Evolutionary conservation across 2,888 invertebrate species (phyloP).

Genomic region (Lagria hirta): DNA sequence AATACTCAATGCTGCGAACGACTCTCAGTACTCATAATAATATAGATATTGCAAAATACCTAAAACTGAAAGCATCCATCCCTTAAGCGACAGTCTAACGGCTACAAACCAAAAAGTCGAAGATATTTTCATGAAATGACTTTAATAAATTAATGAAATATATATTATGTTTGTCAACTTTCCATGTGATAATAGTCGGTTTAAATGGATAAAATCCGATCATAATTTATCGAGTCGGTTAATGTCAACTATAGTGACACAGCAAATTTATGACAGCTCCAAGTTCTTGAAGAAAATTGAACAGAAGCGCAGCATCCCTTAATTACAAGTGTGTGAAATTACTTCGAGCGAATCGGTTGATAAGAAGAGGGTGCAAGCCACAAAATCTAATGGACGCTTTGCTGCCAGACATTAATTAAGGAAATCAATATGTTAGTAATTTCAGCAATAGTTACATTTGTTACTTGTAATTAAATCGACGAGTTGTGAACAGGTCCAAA

Average conservation of each 20-base stretch:
- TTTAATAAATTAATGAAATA: slow-evolving; percentile 16
- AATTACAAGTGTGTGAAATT: slow-evolving; percentile 33
- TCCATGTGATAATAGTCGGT: neutral
- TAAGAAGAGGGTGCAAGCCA: slow-evolving; percentile 30
- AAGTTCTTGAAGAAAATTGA: slow-evolving; percentile 10
- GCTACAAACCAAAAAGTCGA: no score
- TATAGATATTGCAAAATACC: no score
- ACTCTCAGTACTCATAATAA: no score
- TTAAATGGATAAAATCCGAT: neutral
- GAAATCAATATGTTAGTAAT: slow-evolving; percentile 31
- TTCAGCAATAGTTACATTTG: slow-evolving; percentile 26
- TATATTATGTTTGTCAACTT: slow-evolving; percentile 5
- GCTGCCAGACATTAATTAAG: slow-evolving; percentile 32
- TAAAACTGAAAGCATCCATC: no score
- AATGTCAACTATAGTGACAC: slow-evolving; percentile 7
- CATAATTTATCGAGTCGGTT: slow-evolving; percentile 4
- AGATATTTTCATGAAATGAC: no score
- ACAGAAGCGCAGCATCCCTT: slow-evolving; percentile 16
- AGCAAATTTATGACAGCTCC: slow-evolving; percentile 12
- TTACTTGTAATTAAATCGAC: slow-evolving; percentile 26
- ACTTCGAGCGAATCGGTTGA: slow-evolving; percentile 21
- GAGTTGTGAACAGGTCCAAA: no score
- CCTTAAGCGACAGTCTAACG: no score
- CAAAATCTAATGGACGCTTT: slow-evolving; percentile 13
- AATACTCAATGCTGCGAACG: no score